Percentiles rank a stretch among this genome's conserved stretches.
Evolutionary conservation across 1,140 invertebrate species (phyloP).

Genomic region (Drosophila equinoxialis): DNA sequence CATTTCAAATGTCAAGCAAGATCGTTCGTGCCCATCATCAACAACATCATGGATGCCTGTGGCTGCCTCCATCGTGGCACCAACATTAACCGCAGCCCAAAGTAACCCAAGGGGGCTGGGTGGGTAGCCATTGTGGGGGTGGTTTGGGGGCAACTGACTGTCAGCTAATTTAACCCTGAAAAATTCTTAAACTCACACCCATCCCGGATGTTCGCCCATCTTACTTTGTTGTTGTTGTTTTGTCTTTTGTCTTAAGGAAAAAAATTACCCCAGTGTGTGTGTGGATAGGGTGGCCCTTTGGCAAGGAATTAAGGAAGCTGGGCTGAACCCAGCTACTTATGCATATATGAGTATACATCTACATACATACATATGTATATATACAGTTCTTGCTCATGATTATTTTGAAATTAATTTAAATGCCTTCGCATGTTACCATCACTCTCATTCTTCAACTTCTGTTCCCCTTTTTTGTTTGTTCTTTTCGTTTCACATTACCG

Average conservation of each 20-base stretch:
- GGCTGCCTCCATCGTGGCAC: conserved; percentile 28
- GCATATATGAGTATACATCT: not conserved
- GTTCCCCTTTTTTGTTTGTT: not conserved
- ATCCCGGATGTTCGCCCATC: conserved; percentile 34
- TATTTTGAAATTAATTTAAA: conserved; percentile 79
- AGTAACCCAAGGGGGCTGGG: conserved; percentile 18
- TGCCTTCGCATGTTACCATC: conserved; percentile 32
- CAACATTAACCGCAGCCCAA: conserved; percentile 70
- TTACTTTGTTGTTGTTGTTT: not conserved
- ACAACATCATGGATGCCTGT: conserved; percentile 18
- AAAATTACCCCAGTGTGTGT: not conserved
- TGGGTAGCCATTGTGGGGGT: not conserved
- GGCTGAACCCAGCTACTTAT: not conserved
- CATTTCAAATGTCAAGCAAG: conserved; percentile 71
- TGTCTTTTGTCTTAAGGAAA: conserved; percentile 13
- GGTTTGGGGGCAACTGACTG: conserved; percentile 35
- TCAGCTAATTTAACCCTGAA: conserved; percentile 77
- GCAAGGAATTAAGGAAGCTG: conserved; percentile 6
- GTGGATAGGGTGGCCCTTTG: not conserved
- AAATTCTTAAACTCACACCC: conserved; percentile 5
- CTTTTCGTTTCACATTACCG: not conserved
- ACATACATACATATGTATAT: conserved; percentile 18
- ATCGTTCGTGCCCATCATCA: conserved; percentile 62
- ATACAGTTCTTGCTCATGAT: conserved; percentile 59
- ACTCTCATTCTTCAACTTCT: not conserved